Evolutionary conservation across 2,888 invertebrate genomes (phyloP), one percentile per base, ranked within the genome.

Genomic region (Polymixis flavicincta): DNA sequence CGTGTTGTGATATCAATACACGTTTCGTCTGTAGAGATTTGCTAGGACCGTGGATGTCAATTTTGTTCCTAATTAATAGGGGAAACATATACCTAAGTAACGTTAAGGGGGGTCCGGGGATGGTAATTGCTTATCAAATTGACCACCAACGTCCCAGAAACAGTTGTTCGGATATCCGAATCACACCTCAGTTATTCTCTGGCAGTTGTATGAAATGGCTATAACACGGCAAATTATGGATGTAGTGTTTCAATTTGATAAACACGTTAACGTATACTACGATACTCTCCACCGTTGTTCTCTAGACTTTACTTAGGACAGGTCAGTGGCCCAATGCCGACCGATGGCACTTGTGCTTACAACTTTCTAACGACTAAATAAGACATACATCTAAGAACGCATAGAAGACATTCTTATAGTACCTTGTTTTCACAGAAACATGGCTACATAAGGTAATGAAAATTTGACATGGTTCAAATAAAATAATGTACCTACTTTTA

Each of bases 341-440:
- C 55, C 8, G 32, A 79, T 79, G 50, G 42, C 61, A 61, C 55
- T 64, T 42, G 55, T 52, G 54, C 55, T 50, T 8, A 71, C 50
- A 54, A 78, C 80, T 78, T 79, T 78, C 72, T 65, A 78, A 5
- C 37, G 25, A 66, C 72, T 66, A 70, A 70, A 64, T 72, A 61
- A 79, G 55, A 55, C 61, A 55, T 54, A 50, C n/a, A 54, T 60
- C 37, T 50, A n/a, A 55, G 37, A 75, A 19, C 22, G 17, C 61
- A 13, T 13, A 22, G 8, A 50, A 54, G 45, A 25, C 1, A 54
- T 61, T 74, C 19, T 57, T 42, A 32, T 17, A 3, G 8, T 8
- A 48, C 55, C 32, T 48, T 54, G 63, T 48, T 57, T 32, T 55
- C 6, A 57, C 0, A 48, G 19, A 37, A 42, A 63, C 17, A 37